phyloP scores from a whole-genome alignment of 2,113 vertebrate genomes.

The Psettodes erumei region DNA sequence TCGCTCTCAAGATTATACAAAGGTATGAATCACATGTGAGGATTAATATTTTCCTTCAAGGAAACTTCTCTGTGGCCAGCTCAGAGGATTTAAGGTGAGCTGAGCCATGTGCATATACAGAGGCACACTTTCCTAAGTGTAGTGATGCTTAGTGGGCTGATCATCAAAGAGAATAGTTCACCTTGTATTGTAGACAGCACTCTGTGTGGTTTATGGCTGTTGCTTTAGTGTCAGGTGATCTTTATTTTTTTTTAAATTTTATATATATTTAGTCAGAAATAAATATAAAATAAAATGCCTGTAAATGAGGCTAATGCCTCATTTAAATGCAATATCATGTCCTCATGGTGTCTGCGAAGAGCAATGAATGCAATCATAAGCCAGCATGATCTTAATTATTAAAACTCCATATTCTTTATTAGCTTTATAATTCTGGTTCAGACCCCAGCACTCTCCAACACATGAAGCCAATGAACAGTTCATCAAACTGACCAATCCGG shows the following conservation, averaged over 20 bases:
- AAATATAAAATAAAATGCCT: no score
- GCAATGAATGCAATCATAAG: constrained; percentile 58
- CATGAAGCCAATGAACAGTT: constrained; percentile 49
- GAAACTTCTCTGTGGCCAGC: constrained; percentile 37
- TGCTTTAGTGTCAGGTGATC: constrained; percentile 7
- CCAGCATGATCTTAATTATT: constrained; percentile 74
- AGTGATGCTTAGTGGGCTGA: constrained; percentile 4
- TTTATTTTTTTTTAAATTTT: constrained; percentile 32
- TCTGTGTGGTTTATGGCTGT: constrained; percentile 9
- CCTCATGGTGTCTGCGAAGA: constrained; percentile 33
- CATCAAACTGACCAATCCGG: constrained; percentile 63
- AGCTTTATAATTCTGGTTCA: constrained; percentile 58
- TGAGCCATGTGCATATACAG: constrained; percentile 2
- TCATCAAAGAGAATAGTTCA: constrained; percentile 1
- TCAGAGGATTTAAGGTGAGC: constrained; percentile 36
- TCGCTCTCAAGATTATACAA: constrained; percentile 35
- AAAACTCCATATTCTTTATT: constrained; percentile 74
- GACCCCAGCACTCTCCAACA: constrained; percentile 22
- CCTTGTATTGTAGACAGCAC: neutral
- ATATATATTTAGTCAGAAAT: constrained; percentile 39
- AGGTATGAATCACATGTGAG: constrained; percentile 31
- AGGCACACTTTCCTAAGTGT: neutral
- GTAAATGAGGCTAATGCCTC: constrained; percentile 41
- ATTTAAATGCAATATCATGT: constrained; percentile 67
- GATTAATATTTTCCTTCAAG: constrained; percentile 26